A percentile compares a stretch with the other conserved stretches of the same genome.
Evolutionary conservation across 2,888 invertebrate genomes (phyloP).

Genomic region (Netelia inedita): DNA sequence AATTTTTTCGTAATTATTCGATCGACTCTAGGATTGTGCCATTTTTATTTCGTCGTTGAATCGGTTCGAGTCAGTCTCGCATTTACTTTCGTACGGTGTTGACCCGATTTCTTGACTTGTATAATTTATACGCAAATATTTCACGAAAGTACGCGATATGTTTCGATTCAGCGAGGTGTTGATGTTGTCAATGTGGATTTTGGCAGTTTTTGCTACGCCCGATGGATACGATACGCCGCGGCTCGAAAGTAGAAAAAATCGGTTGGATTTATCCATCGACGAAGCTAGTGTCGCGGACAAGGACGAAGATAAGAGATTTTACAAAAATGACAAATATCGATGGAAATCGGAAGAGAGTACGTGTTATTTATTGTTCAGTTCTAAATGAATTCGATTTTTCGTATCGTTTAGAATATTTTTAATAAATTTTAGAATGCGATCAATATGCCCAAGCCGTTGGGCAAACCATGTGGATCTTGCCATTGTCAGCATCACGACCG

Average conservation of each 20-base stretch:
- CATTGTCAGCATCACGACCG: slow-evolving; percentile 45
- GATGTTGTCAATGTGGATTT: slow-evolving; percentile 31
- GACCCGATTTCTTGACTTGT: neutral
- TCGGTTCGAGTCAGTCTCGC: slow-evolving; percentile 1
- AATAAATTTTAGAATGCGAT: slow-evolving; percentile 60
- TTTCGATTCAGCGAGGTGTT: neutral
- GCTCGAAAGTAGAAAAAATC: neutral
- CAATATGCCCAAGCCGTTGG: slow-evolving; percentile 47
- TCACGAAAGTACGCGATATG: slow-evolving; percentile 5
- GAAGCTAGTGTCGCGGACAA: neutral
- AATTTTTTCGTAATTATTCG: no score
- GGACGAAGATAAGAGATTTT: neutral
- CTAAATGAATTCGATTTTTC: neutral
- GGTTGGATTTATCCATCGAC: neutral
- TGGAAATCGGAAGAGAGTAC: slow-evolving; percentile 55
- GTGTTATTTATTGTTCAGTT: slow-evolving; percentile 4
- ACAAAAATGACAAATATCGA: slow-evolving; percentile 6
- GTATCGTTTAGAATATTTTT: neutral
- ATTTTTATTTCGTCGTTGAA: no score
- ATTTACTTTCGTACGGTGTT: slow-evolving; percentile 3
- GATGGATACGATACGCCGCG: neutral
- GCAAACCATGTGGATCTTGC: slow-evolving; percentile 51
- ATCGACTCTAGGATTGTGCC: no score
- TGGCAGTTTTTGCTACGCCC: slow-evolving; percentile 7
- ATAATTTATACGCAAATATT: neutral